Conservation (phyloP, 2,113 vertebrate genomes). For the Mungos mungo region DNA sequence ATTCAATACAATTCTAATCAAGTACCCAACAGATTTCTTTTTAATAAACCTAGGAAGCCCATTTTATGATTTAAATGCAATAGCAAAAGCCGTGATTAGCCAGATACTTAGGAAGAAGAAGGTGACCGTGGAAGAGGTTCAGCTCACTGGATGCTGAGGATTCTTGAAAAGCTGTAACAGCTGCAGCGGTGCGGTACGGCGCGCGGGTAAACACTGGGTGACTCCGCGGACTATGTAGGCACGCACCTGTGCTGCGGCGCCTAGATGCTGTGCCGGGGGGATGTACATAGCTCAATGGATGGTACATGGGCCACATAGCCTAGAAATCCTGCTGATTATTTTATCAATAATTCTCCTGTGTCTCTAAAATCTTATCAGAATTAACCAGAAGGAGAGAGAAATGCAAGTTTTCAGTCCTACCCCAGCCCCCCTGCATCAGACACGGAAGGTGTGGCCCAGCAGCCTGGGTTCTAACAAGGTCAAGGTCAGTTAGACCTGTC, state of each 20-base stretch:
- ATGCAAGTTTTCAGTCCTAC: not conserved
- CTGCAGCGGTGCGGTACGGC: fast-evolving
- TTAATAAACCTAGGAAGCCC: not conserved
- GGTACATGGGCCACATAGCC: not conserved
- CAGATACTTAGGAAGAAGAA: not conserved
- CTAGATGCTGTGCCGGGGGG: not conserved
- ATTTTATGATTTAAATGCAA: not conserved
- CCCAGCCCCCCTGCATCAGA: not conserved
- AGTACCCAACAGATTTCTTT: not conserved
- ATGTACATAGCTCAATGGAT: no score
- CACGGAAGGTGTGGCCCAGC: not conserved
- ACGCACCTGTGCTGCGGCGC: fast-evolving
- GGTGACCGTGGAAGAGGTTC: not conserved
- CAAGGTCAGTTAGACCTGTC: not conserved
- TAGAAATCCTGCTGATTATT: not conserved
- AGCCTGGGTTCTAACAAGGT: not conserved
- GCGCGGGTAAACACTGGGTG: fast-evolving
- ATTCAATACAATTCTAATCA: not conserved
- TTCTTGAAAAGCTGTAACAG: not conserved
- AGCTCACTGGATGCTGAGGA: no score
- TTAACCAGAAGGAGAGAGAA: not conserved
- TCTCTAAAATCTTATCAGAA: not conserved
- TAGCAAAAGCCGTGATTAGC: not conserved
- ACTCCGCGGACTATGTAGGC: not conserved
- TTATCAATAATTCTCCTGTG: not conserved